A percentile compares a stretch with the other conserved stretches of the same genome.
Evolutionary conservation across 1,140 invertebrate species (phyloP).

Genomic region (Drosophila elegans): DNA sequence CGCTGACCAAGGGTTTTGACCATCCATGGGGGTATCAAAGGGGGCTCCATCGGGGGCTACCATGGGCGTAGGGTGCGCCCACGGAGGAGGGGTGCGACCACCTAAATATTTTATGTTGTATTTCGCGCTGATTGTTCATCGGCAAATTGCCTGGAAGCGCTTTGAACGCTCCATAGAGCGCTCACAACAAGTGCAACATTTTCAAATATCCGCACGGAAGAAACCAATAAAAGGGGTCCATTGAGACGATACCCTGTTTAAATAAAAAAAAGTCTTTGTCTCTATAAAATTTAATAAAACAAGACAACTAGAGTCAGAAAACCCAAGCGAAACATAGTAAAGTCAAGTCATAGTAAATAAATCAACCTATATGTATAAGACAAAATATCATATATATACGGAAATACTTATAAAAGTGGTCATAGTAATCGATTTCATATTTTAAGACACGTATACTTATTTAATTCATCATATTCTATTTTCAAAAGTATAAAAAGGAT

Average conservation of each 20-base stretch:
- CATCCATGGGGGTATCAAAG: not conserved
- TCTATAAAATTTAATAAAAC: too few relatives aligned
- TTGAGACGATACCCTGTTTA: conserved; percentile 1
- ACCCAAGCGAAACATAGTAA: too few relatives aligned
- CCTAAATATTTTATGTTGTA: conserved; percentile 82
- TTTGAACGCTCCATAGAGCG: conserved; percentile 76
- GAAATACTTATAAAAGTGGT: too few relatives aligned
- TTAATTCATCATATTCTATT: too few relatives aligned
- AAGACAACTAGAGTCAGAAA: too few relatives aligned
- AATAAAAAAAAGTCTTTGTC: not conserved
- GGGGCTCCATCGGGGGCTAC: too few relatives aligned
- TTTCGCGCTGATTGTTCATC: conserved; percentile 81
- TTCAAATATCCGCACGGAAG: conserved; percentile 3
- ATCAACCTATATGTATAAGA: too few relatives aligned
- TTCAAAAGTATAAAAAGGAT: too few relatives aligned
- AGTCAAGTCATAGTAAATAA: too few relatives aligned
- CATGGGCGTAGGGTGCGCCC: conserved; percentile 2
- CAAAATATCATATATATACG: too few relatives aligned
- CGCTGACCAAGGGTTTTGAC: conserved; percentile 36
- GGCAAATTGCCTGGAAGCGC: conserved; percentile 82
- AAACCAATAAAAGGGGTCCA: not conserved
- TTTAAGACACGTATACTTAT: too few relatives aligned
- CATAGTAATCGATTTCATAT: too few relatives aligned
- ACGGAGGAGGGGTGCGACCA: conserved; percentile 9
- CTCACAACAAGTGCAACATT: conserved; percentile 54